Evolutionary conservation across 2,888 invertebrate species (phyloP), one percentile per base, ranked within the genome.

Genomic region (Caradrina clavipalpis): DNA sequence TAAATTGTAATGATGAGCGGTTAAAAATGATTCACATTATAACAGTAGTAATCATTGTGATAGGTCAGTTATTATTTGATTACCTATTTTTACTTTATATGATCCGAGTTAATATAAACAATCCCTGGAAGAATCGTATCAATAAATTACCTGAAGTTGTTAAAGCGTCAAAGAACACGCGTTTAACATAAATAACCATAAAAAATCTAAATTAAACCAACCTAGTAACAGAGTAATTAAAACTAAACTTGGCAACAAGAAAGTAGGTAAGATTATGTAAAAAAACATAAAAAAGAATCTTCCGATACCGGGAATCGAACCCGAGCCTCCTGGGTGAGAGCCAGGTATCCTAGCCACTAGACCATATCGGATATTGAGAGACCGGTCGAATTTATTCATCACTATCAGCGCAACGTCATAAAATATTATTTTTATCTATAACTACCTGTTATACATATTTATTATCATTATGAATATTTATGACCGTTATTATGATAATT

Each of bases 221-320:
- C 31, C 42, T 11, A 45, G 57, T 65, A 75, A 61, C n/a, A 47
- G 2, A 17, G 54, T 42, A 51, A 76, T 54, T 56, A 61, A 70
- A 76, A 62, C 45, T 54, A 49, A 50, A 51, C 76, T 67, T 62
- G 51, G 51, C 35, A 53, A 1, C 10, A 8, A 8, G 13, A 61
- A 57, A 50, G 50, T 58, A 35, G 54, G 50, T 58, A 5, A 61
- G 17, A 22, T 3, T n/a, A 21, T 22, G 7, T 22, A 21, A 22
- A 50, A 13, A 70, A 65, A 21, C 1, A n/a, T 31, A 21, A 76
- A 89, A 94, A 92, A 93, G 82, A 58, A 19, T 42, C 62, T 96
- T 96, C 96, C 96, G 95, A 95, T 96, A 96, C 96, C 96, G 96
- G 96, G 96, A 96, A 96, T 96, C 96, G 96, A 96, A 96, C 96